phyloP scores from a whole-genome alignment of 2,113 vertebrate genomes.

The Callospermophilus lateralis region DNA sequence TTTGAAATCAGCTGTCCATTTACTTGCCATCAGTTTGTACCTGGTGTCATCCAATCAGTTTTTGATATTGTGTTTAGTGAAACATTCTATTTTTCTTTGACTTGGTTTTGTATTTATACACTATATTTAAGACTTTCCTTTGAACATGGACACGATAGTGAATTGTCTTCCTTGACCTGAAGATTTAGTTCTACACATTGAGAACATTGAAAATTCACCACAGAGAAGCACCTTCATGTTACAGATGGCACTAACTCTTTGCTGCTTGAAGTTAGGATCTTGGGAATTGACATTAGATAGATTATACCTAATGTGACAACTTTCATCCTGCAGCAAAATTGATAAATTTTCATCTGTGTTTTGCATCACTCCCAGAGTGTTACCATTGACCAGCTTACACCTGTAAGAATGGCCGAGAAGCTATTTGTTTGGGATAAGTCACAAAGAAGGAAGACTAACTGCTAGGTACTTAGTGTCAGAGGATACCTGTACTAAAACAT shows the following conservation, averaged over 20 bases:
- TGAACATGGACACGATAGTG: not conserved
- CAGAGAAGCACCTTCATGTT: not conserved
- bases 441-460: not conserved
- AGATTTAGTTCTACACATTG: not conserved
- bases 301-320: not conserved
- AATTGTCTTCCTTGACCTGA: too few relatives aligned
- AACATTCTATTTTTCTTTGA: constrained; percentile 30
- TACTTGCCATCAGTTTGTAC: not conserved
- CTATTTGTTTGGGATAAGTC: not conserved
- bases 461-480: not conserved
- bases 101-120: not conserved
- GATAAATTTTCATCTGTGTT: not conserved
- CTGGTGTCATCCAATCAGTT: constrained; percentile 72
- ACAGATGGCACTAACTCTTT: not conserved
- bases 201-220: not conserved
- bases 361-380: not conserved
- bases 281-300: not conserved
- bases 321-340: not conserved
- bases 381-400: not conserved
- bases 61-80: constrained; percentile 81
- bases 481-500: not conserved
- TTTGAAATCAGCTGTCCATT: not conserved
- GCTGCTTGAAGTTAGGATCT: not conserved
- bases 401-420: not conserved
- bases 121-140: not conserved